phyloP scores from a whole-genome alignment of 2,113 vertebrate genomes.

The Lagopus leucura region DNA sequence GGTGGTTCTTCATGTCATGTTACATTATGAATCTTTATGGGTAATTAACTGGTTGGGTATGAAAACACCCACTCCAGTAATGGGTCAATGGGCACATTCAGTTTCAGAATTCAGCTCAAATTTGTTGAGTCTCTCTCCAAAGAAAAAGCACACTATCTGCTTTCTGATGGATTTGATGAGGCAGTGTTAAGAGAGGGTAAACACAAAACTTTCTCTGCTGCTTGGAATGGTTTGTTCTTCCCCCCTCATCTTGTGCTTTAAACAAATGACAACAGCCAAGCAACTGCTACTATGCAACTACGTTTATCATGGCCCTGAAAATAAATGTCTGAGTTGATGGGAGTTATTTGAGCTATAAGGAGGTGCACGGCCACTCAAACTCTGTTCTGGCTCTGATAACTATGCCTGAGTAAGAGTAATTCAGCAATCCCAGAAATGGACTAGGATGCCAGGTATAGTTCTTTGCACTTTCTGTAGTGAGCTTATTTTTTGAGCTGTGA shows the following conservation, averaged over 20 bases:
- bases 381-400: background rate
- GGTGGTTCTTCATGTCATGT: conserved; percentile 61
- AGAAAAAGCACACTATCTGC: background rate
- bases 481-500: background rate
- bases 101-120: conserved; percentile 5
- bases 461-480: background rate
- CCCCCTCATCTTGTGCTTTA: background rate
- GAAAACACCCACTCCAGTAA: conserved; percentile 59
- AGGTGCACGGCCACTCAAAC: rapidly evolving
- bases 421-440: background rate
- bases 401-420: background rate
- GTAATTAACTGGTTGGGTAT: conserved; percentile 71
- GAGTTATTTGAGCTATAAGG: background rate
- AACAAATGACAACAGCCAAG: background rate
- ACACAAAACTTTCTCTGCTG: background rate
- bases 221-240: background rate
- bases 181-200: background rate
- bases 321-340: background rate
- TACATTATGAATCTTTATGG: conserved; percentile 66
- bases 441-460: background rate
- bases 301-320: background rate
- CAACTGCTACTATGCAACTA: background rate
- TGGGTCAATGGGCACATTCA: conserved; percentile 57
- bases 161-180: background rate
- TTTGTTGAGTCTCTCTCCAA: background rate